These are phyloP conservation scores for Orientallactaga bullata DNA, from an alignment of 2,113 vertebrate genomes.

Conservation along the genomic window DNA sequence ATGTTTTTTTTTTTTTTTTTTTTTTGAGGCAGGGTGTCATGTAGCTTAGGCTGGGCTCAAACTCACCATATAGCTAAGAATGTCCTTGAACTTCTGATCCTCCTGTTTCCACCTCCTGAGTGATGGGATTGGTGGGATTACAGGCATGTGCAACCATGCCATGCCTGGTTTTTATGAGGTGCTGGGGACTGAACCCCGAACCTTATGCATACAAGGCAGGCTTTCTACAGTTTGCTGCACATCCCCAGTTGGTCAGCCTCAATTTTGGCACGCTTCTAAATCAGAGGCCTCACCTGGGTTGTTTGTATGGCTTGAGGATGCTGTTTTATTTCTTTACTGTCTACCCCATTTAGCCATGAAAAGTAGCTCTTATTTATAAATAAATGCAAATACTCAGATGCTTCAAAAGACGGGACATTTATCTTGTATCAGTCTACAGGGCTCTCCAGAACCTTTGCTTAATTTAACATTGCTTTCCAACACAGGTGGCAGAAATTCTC, in stretches of 20 bases:
- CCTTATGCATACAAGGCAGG: too few species aligned
- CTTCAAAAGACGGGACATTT: background rate
- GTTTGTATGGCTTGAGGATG: conserved; percentile 31
- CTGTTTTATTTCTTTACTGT: conserved; percentile 32
- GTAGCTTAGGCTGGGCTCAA: too few species aligned
- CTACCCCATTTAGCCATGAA: background rate
- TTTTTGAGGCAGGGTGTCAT: too few species aligned
- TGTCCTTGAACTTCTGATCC: too few species aligned
- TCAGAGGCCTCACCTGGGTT: background rate
- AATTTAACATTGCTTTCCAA: background rate
- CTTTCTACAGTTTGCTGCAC: too few species aligned
- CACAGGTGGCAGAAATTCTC: background rate
- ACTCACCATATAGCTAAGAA: too few species aligned
- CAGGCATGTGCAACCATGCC: too few species aligned
- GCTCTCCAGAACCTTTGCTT: background rate
- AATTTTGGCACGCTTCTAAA: conserved; percentile 22
- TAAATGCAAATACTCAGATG: background rate
- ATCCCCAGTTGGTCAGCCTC: background rate
- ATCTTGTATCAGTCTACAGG: background rate
- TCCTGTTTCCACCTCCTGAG: too few species aligned
- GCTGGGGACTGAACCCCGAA: too few species aligned
- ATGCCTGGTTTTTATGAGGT: too few species aligned
- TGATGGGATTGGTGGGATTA: too few species aligned
- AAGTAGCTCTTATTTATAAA: conserved; percentile 18
- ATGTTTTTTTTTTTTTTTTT: too few species aligned